These are phyloP conservation scores for Macrobrachium nipponense DNA, from an alignment of 1,140 invertebrate genomes.

Conservation along the genomic window DNA sequence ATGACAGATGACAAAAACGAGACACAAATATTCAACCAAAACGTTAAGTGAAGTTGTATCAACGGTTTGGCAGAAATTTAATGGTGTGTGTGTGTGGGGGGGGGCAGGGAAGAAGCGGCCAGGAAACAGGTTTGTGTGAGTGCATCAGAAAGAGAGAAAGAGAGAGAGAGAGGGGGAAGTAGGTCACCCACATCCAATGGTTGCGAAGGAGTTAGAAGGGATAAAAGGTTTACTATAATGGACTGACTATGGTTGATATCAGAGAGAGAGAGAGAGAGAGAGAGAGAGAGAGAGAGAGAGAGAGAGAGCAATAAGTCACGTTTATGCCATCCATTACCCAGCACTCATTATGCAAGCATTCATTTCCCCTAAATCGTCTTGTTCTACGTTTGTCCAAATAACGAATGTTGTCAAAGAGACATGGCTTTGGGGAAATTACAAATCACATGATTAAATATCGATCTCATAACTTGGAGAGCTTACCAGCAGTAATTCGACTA, in stretches of 20 bases:
- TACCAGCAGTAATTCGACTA: no score
- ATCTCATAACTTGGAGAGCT: no score
- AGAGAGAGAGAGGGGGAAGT: conserved; percentile 4
- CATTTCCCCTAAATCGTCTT: no score
- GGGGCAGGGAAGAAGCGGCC: background rate
- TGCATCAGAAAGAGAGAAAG: background rate
- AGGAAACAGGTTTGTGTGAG: background rate
- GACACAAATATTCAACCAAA: background rate
- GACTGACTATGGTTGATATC: no score
- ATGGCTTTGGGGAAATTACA: no score
- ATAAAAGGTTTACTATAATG: background rate
- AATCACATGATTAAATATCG: no score
- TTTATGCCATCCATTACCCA: no score
- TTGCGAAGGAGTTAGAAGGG: background rate
- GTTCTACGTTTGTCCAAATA: no score
- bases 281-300: background rate
- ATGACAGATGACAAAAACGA: background rate
- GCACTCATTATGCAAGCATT: no score
- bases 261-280: background rate
- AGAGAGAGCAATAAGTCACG: no score
- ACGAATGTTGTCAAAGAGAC: no score
- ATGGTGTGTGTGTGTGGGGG: no score
- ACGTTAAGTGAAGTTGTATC: background rate
- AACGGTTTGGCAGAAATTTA: background rate
- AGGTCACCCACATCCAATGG: background rate